Percentiles rank a stretch among this genome's conserved stretches.
Evolutionary conservation across 2,888 invertebrate species (phyloP).

Genomic region (Lithophane ornitopus): DNA sequence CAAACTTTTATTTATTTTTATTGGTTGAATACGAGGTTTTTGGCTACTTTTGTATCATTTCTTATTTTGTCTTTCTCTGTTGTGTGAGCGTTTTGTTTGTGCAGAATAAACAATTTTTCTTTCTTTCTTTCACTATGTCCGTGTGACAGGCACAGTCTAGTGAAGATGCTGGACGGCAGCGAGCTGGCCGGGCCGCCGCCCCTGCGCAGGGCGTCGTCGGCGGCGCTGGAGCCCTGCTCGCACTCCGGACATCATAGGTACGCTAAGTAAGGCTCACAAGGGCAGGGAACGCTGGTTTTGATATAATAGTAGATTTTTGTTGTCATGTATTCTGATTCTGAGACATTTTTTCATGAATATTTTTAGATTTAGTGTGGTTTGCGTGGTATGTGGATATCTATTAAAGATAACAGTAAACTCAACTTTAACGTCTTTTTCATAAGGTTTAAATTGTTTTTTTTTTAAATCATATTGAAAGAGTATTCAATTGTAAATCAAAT

Average conservation of each 20-base stretch:
- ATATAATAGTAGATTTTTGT: neutral
- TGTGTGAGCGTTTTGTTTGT: too few species aligned
- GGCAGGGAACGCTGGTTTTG: neutral
- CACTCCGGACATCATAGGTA: slow-evolving; percentile 76
- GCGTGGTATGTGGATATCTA: neutral
- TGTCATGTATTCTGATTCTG: neutral
- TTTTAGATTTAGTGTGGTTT: neutral
- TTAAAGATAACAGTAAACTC: neutral
- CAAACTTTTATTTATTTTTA: too few species aligned
- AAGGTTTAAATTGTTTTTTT: neutral
- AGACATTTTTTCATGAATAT: neutral
- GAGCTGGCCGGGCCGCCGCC: slow-evolving; percentile 94
- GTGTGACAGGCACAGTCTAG: slow-evolving; percentile 91
- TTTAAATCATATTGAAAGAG: neutral
- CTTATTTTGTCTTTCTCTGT: too few species aligned
- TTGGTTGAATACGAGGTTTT: too few species aligned
- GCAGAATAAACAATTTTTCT: too few species aligned
- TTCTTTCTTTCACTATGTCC: neutral
- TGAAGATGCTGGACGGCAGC: slow-evolving; percentile 93
- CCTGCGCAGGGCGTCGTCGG: slow-evolving; percentile 89
- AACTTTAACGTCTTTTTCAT: neutral
- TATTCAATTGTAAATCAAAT: neutral
- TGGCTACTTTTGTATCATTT: too few species aligned
- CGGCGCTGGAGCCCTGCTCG: slow-evolving; percentile 73
- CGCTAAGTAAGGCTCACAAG: slow-evolving; percentile 28